phyloP scores from a whole-genome alignment of 2,113 vertebrate species.

The Eulemur macaco region DNA sequence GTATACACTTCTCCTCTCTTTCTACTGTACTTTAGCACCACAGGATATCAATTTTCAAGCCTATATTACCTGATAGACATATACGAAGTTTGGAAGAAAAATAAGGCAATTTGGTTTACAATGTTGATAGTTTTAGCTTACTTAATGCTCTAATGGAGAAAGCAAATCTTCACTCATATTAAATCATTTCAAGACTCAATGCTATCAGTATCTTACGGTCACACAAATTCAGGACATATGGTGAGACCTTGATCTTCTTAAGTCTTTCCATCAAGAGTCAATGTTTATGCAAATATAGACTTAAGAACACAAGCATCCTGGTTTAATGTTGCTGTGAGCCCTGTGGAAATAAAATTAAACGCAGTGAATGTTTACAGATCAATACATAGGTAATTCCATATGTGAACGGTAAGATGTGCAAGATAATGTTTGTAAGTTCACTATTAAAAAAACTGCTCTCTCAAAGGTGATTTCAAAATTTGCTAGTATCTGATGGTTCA shows the following conservation, averaged over 20 bases:
- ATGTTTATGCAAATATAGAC: conserved; percentile 74
- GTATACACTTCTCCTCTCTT: conserved; percentile 89
- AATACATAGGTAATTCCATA: not conserved
- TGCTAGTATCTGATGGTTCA: not conserved
- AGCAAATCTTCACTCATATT: conserved; percentile 85
- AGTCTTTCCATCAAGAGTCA: conserved; percentile 78
- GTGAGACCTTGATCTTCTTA: conserved; percentile 81
- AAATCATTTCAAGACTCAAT: conserved; percentile 80
- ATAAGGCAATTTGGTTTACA: conserved; percentile 96
- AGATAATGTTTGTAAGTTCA: not conserved
- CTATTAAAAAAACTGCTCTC: not conserved
- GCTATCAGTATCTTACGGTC: conserved; percentile 82
- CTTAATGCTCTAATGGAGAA: conserved; percentile 89
- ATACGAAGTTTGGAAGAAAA: conserved; percentile 92
- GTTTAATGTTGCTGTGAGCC: conserved; percentile 96
- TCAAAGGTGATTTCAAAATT: not conserved
- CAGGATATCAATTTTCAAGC: conserved; percentile 94
- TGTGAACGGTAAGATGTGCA: not conserved
- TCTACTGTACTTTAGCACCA: conserved; percentile 95
- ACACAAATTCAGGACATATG: conserved; percentile 79
- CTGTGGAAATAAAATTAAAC: conserved; percentile 82
- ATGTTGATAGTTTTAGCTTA: conserved; percentile 90
- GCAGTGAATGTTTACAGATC: not conserved
- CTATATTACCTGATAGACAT: conserved; percentile 94
- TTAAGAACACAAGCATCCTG: conserved; percentile 64